phyloP scores from a whole-genome alignment of 2,888 invertebrate genomes.

The Ennomos fuscantarius region DNA sequence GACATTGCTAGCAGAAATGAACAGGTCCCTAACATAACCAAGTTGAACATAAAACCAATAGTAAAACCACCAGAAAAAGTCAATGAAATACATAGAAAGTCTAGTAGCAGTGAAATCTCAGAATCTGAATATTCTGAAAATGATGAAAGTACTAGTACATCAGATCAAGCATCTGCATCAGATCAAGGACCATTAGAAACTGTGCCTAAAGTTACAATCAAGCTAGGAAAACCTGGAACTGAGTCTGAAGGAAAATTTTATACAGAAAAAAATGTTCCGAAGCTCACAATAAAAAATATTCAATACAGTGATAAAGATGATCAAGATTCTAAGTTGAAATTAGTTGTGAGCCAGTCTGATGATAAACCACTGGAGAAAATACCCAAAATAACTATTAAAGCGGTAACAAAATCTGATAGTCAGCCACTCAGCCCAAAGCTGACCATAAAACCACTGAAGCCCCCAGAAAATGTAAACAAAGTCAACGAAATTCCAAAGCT shows the following conservation, averaged over 20 bases:
- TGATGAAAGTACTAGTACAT: slow-evolving; percentile 81
- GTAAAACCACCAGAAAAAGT: slow-evolving; percentile 75
- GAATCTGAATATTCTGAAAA: slow-evolving; percentile 83
- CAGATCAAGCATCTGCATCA: slow-evolving; percentile 73
- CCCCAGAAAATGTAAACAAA: slow-evolving; percentile 57
- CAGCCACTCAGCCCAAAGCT: slow-evolving; percentile 79
- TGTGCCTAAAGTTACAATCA: slow-evolving; percentile 80
- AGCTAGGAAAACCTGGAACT: slow-evolving; percentile 76
- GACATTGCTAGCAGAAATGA: slow-evolving; percentile 53
- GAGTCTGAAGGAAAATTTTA: slow-evolving; percentile 76
- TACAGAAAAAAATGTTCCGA: slow-evolving; percentile 76
- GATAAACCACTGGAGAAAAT: slow-evolving; percentile 68
- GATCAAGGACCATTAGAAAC: slow-evolving; percentile 70
- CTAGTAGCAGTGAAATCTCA: slow-evolving; percentile 81
- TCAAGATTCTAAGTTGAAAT: slow-evolving; percentile 70
- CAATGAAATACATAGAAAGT: slow-evolving; percentile 77
- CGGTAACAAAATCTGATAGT: slow-evolving; percentile 65
- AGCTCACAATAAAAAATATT: slow-evolving; percentile 74
- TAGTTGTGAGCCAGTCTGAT: slow-evolving; percentile 71
- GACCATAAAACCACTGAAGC: slow-evolving; percentile 78
- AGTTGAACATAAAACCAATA: slow-evolving; percentile 82
- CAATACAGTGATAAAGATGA: slow-evolving; percentile 68
- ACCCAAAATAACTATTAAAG: slow-evolving; percentile 79
- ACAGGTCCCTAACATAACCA: slow-evolving; percentile 70
- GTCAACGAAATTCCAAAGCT: slow-evolving; percentile 60